Conservation (phyloP, 1,140 invertebrate species). For the Harpegnathos saltator region DNA sequence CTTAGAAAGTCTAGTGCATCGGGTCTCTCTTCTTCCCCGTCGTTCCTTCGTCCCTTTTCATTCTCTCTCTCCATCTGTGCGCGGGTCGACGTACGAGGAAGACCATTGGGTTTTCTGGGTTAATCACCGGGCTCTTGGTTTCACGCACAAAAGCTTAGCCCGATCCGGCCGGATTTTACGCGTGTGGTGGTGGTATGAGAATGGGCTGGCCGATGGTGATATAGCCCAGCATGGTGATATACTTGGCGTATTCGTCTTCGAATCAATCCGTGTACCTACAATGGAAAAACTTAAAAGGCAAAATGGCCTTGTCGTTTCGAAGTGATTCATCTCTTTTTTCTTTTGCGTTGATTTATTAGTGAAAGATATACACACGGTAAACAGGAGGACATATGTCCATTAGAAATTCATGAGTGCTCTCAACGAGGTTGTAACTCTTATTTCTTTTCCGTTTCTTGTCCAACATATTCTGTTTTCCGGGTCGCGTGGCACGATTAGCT, state of each 20-base stretch:
- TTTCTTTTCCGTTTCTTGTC: too few relatives aligned
- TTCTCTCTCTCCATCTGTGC: conserved; percentile 46
- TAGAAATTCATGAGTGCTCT: not conserved
- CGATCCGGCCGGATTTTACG: conserved; percentile 15
- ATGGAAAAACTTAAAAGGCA: not conserved
- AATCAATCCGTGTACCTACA: not conserved
- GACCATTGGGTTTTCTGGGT: conserved; percentile 76
- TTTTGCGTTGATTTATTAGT: not conserved
- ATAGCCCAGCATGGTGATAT: not conserved
- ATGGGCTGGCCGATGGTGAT: not conserved
- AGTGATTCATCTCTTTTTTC: not conserved
- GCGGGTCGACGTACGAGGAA: conserved; percentile 70
- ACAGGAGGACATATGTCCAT: not conserved
- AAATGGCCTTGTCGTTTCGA: not conserved
- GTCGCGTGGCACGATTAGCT: not conserved
- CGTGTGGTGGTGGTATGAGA: not conserved
- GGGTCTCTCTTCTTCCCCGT: conserved; percentile 20
- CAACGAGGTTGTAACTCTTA: not conserved
- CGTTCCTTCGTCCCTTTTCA: conserved; percentile 39
- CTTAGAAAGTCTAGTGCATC: conserved; percentile 68
- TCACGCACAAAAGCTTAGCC: conserved; percentile 6
- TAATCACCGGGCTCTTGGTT: conserved; percentile 71
- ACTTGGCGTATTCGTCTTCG: not conserved
- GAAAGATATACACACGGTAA: too few relatives aligned
- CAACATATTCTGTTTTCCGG: not conserved